Evolutionary conservation across 2,113 vertebrate species (phyloP), one percentile per base, ranked within the genome.

Genomic region (Scatophagus argus): DNA sequence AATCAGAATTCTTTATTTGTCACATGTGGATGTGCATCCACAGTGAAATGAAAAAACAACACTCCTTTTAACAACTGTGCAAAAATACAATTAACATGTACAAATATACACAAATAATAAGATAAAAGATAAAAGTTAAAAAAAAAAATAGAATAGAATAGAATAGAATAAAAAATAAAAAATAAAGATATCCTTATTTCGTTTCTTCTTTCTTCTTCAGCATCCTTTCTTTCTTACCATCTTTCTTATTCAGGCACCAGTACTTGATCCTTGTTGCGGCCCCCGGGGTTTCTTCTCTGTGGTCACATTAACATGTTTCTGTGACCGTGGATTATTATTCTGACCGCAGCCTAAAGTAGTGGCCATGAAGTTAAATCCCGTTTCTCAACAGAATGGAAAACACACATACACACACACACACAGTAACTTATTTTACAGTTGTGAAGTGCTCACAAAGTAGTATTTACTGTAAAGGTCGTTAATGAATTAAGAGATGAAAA

Each of bases 221-320:
- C 11, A 58, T 44, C 7, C 27, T 19, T 17, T 2, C 6, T 16
- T 32, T n/a, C 52, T 27, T 16, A 10, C 25, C n/a, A 19, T 34
- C 1, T 34, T 38, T 23, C 9, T 23, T 34, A 13, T n/a, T 56
- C 14, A 27, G 27, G 17, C 25, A n/a, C 11, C 49, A 56, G 58
- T 64, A 9, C 79, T 70, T 59, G 27, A 34, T 25, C 46, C 31
- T 43, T 44, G 54, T 65, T 44, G 60, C 27, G 5, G 5, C 29
- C 56, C 21, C 51, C 55, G 43, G 36, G 56, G 63, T 59, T 56
- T 43, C 46, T 65, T 11, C 62, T 88, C 70, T 87, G 67, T 61
- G 77, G 69, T 84, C 63, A 84, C 84, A 83, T 87, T 86, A 82
- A 81, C 65, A 71, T 62, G 58, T 54, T 64, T 65, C 69, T 69